phyloP scores from a whole-genome alignment of 1,140 invertebrate species.

The Aphelenchoides avenae region DNA sequence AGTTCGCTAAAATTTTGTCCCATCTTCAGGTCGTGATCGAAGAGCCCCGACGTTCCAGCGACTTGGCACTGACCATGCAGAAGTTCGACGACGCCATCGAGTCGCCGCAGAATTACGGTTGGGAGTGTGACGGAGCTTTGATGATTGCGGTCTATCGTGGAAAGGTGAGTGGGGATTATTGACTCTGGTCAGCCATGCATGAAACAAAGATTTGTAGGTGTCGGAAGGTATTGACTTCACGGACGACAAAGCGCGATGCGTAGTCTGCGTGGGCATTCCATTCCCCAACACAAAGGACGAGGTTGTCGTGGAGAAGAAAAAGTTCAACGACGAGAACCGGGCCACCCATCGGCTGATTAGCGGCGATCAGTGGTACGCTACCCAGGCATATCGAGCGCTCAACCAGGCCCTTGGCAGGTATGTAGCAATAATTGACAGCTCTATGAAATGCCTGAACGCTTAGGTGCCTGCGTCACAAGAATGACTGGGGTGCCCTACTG shows the following conservation, averaged over 20 bases:
- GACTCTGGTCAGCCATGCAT: no score
- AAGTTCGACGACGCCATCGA: constrained; percentile 10
- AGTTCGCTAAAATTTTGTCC: no score
- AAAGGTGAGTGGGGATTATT: constrained; percentile 61
- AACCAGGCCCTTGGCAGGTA: constrained; percentile 63
- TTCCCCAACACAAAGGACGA: constrained; percentile 70
- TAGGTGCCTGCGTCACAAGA: constrained; percentile 55
- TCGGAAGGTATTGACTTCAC: constrained; percentile 80
- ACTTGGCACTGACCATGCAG: constrained; percentile 63
- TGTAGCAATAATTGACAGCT: no score
- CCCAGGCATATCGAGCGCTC: constrained; percentile 63
- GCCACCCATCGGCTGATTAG: constrained; percentile 60
- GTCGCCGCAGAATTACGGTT: constrained; percentile 15
- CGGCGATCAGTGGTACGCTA: constrained; percentile 72
- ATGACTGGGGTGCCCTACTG: constrained; percentile 72
- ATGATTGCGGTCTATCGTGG: constrained; percentile 60
- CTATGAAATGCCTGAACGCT: no score
- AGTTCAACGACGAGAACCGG: constrained; percentile 42
- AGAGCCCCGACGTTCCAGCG: constrained; percentile 64
- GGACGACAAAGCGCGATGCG: constrained; percentile 74
- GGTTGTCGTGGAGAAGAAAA: constrained; percentile 57
- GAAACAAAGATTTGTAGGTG: constrained; percentile 66
- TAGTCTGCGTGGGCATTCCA: constrained; percentile 77
- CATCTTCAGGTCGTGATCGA: constrained; percentile 64
- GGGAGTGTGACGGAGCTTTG: constrained; percentile 56